phyloP scores from a whole-genome alignment of 2,888 invertebrate species.

The Galeopsomyia nigrocyanea region DNA sequence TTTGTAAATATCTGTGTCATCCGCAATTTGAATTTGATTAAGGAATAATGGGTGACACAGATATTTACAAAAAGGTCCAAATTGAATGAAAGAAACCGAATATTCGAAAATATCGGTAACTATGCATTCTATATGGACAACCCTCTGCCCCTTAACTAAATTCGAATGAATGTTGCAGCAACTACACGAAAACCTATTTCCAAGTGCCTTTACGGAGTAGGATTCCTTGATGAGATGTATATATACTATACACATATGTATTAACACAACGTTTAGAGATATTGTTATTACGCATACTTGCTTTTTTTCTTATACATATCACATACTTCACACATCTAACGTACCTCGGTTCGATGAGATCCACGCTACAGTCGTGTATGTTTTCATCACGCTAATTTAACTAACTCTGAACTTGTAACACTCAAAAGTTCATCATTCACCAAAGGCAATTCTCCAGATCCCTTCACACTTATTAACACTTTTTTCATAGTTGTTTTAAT shows the following conservation, averaged over 20 bases:
- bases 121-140: no score
- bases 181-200: slow-evolving; percentile 49
- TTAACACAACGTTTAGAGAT: slow-evolving; percentile 30
- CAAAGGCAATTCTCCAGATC: slow-evolving; percentile 45
- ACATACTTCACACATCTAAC: slow-evolving; percentile 22
- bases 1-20: no score
- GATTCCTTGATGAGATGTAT: slow-evolving; percentile 48
- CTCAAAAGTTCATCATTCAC: slow-evolving; percentile 44
- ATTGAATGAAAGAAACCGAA: no score
- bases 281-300: slow-evolving; percentile 25
- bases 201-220: slow-evolving; percentile 52
- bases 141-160: no score
- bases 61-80: no score
- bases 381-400: slow-evolving; percentile 34
- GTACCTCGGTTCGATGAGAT: slow-evolving; percentile 7
- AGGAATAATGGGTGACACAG: no score
- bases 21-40: no score
- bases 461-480: slow-evolving; percentile 34
- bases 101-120: no score
- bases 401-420: slow-evolving; percentile 35
- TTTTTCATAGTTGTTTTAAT: slow-evolving; percentile 44
- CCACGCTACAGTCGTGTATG: slow-evolving; percentile 30
- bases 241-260: slow-evolving; percentile 42
- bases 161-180: slow-evolving; percentile 46
- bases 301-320: slow-evolving; percentile 30